These are phyloP conservation scores for Elysia chlorotica DNA, from an alignment of 1,140 invertebrate genomes.

Conservation along the genomic window DNA sequence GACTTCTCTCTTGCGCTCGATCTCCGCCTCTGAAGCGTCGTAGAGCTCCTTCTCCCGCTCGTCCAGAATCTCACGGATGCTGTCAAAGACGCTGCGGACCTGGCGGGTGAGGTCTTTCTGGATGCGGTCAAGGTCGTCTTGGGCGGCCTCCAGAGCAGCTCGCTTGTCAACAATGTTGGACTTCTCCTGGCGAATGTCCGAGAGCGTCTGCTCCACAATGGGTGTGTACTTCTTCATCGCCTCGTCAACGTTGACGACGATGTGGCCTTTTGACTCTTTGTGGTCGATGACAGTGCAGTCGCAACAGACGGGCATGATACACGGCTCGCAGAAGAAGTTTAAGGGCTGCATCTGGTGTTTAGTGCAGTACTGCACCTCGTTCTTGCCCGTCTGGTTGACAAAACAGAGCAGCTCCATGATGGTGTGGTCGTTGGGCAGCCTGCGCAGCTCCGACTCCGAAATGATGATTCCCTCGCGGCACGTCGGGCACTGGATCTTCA, in stretches of 20 bases:
- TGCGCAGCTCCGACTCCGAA: conserved; percentile 65
- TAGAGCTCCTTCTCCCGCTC: conserved; percentile 49
- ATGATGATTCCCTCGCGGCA: conserved; percentile 92
- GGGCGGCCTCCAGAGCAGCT: conserved; percentile 38
- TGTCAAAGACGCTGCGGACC: conserved; percentile 47
- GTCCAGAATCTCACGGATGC: conserved; percentile 45
- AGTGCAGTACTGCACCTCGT: conserved; percentile 48
- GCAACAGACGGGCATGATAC: conserved; percentile 53
- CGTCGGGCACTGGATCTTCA: conserved; percentile 71
- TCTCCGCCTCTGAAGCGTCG: conserved; percentile 46
- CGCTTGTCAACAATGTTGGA: conserved; percentile 38
- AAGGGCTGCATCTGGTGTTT: conserved; percentile 56
- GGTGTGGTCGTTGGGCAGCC: conserved; percentile 54
- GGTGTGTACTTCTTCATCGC: conserved; percentile 54
- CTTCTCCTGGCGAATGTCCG: conserved; percentile 38
- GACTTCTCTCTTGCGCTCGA: conserved; percentile 41
- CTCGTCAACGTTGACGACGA: conserved; percentile 54
- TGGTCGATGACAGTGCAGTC: conserved; percentile 58
- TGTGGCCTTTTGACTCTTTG: conserved; percentile 51
- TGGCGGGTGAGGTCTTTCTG: conserved; percentile 44
- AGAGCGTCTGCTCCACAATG: conserved; percentile 46
- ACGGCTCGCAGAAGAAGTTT: conserved; percentile 59
- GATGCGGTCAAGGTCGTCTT: conserved; percentile 46
- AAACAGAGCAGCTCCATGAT: conserved; percentile 48
- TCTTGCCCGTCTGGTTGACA: conserved; percentile 43